These are phyloP conservation scores for Acridotheres tristis DNA, from an alignment of 2,797 vertebrate genomes.

Conservation along the genomic window DNA sequence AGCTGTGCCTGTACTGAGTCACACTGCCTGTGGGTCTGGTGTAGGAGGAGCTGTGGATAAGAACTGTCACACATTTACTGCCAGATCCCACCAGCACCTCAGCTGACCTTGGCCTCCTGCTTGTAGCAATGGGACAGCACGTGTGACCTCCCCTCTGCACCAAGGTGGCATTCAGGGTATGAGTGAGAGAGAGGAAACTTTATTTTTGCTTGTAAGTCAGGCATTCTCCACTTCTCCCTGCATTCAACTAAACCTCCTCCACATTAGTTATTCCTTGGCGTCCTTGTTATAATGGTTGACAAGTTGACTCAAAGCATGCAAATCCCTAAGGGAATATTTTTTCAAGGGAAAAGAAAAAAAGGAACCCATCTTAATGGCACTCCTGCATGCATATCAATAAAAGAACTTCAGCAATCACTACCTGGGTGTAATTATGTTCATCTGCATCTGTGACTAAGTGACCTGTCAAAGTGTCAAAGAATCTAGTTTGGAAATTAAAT, in stretches of 20 bases:
- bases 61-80: background rate
- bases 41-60: background rate
- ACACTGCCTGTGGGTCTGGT: background rate
- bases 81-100: background rate
- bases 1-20: background rate
- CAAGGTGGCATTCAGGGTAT: background rate
- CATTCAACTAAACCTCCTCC: background rate
- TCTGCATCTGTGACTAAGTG: slow-evolving; percentile 52
- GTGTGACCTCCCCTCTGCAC: background rate
- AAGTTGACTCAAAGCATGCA: slow-evolving; percentile 40
- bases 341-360: background rate
- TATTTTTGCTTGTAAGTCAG: too few relatives aligned
- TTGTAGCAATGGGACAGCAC: background rate
- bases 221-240: background rate
- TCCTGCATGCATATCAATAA: slow-evolving; percentile 47
- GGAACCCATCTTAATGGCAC: background rate
- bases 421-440: slow-evolving; percentile 52
- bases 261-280: slow-evolving; percentile 25
- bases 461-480: slow-evolving; percentile 59
- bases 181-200: background rate
- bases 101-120: background rate
- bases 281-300: slow-evolving; percentile 38
- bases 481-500: background rate
- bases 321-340: slow-evolving; percentile 10
- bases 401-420: slow-evolving; percentile 49